Evolutionary conservation across 1,140 invertebrate genomes (phyloP).

Genomic region (Akabosia matsudoensis): DNA sequence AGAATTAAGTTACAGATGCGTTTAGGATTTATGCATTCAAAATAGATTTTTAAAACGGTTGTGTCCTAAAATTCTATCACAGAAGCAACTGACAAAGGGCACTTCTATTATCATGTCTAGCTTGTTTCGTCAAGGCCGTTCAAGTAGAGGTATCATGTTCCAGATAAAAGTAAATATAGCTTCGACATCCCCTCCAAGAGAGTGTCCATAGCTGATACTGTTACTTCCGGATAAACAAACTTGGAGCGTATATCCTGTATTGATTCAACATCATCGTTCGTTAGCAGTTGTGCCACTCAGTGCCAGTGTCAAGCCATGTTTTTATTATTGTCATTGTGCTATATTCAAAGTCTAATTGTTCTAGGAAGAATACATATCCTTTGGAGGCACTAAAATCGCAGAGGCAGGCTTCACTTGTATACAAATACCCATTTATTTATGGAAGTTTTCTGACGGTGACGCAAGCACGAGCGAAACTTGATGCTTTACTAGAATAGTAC

Average conservation of each 20-base stretch:
- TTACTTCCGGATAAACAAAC: not conserved
- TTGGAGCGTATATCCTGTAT: constrained; percentile 5
- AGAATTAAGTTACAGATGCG: too few relatives aligned
- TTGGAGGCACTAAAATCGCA: too few relatives aligned
- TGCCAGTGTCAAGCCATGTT: not conserved
- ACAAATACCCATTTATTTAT: too few relatives aligned
- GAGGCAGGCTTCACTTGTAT: too few relatives aligned
- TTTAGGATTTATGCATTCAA: too few relatives aligned
- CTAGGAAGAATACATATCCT: too few relatives aligned
- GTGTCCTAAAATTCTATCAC: too few relatives aligned
- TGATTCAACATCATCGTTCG: constrained; percentile 17
- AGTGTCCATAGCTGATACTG: not conserved
- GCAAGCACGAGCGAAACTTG: too few relatives aligned
- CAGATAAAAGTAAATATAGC: not conserved
- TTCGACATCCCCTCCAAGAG: not conserved
- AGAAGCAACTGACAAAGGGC: not conserved
- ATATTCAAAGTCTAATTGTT: not conserved
- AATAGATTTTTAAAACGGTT: too few relatives aligned
- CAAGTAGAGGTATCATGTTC: not conserved
- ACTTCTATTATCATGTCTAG: not conserved
- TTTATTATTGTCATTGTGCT: not conserved
- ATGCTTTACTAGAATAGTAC: too few relatives aligned
- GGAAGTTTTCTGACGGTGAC: too few relatives aligned
- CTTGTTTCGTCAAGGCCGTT: not conserved
- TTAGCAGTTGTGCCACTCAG: not conserved